phyloP scores from a whole-genome alignment of 2,113 vertebrate species.

The Rostratula benghalensis region DNA sequence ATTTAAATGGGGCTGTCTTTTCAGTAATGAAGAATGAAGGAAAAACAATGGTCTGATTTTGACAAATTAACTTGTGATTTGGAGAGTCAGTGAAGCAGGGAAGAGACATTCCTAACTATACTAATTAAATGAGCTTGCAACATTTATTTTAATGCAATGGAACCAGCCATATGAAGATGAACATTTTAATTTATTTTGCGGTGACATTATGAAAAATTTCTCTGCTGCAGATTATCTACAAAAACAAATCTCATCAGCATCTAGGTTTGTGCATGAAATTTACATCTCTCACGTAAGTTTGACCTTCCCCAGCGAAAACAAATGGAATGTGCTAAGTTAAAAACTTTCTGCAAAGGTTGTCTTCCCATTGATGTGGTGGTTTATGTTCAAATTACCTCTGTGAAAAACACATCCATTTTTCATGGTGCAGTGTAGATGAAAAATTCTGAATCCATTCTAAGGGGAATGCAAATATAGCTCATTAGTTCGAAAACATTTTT shows the following conservation, averaged over 20 bases:
- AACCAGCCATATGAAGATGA: conserved; percentile 89
- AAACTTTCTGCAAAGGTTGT: conserved; percentile 81
- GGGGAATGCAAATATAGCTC: conserved; percentile 85
- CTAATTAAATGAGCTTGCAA: conserved; percentile 91
- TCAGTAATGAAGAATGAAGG: conserved; percentile 89
- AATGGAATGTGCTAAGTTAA: conserved; percentile 73
- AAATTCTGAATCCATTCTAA: conserved; percentile 79
- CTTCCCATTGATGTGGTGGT: conserved; percentile 75
- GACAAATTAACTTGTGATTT: conserved; percentile 92
- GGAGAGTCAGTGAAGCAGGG: conserved; percentile 86
- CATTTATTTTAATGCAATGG: conserved; percentile 91
- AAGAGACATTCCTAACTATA: conserved; percentile 89
- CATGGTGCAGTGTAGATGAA: conserved; percentile 77
- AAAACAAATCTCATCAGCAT: conserved; percentile 87
- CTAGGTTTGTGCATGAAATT: conserved; percentile 80
- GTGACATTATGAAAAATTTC: conserved; percentile 90
- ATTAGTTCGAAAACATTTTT: conserved; percentile 85
- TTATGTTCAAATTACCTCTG: conserved; percentile 81
- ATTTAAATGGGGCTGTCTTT: conserved; percentile 86
- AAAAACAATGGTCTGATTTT: conserved; percentile 91
- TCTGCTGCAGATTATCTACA: conserved; percentile 82
- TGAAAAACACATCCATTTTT: conserved; percentile 83
- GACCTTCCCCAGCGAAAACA: conserved; percentile 80
- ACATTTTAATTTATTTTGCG: conserved; percentile 90
- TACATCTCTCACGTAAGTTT: conserved; percentile 77